Percentiles rank a stretch among this genome's conserved stretches.
Evolutionary conservation across 1,140 invertebrate species (phyloP).

Genomic region (Drosophila arizonae): DNA sequence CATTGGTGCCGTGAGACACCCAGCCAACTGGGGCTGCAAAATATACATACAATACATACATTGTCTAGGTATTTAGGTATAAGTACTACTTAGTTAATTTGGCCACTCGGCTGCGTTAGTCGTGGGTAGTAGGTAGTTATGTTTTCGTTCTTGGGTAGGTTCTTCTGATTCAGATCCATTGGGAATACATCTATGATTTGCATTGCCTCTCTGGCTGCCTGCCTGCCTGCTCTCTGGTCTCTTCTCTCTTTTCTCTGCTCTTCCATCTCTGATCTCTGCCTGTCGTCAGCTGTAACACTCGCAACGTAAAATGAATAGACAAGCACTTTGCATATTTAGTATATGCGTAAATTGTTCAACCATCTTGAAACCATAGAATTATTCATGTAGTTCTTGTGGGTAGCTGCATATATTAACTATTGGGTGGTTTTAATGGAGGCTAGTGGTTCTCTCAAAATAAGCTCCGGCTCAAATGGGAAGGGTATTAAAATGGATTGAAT

Average conservation of each 20-base stretch:
- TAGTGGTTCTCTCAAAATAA: constrained; percentile 56
- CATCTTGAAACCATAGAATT: constrained; percentile 81
- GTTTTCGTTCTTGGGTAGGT: constrained; percentile 65
- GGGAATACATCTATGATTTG: constrained; percentile 77
- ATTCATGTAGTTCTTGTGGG: constrained; percentile 49
- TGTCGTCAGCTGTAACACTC: constrained; percentile 42
- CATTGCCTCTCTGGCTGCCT: constrained; percentile 40
- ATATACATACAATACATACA: constrained; percentile 67
- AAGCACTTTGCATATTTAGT: constrained; percentile 60
- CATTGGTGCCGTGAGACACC: constrained; percentile 67
- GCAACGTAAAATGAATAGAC: constrained; percentile 57
- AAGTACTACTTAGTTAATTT: constrained; percentile 77
- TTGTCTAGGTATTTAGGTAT: constrained; percentile 55
- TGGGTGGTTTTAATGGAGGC: constrained; percentile 39
- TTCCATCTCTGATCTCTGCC: constrained; percentile 9
- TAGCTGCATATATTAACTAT: constrained; percentile 27
- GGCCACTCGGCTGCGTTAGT: constrained; percentile 73
- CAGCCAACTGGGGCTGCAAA: constrained; percentile 61
- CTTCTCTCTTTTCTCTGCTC: not conserved
- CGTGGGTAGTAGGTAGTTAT: constrained; percentile 72
- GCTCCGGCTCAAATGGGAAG: constrained; percentile 49
- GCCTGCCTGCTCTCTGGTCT: not conserved
- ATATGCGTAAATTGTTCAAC: constrained; percentile 72
- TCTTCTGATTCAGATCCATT: constrained; percentile 40
- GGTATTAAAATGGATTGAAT: constrained; percentile 17